Evolutionary conservation across 2,113 vertebrate genomes (phyloP).

Genomic region (Octodon degus): DNA sequence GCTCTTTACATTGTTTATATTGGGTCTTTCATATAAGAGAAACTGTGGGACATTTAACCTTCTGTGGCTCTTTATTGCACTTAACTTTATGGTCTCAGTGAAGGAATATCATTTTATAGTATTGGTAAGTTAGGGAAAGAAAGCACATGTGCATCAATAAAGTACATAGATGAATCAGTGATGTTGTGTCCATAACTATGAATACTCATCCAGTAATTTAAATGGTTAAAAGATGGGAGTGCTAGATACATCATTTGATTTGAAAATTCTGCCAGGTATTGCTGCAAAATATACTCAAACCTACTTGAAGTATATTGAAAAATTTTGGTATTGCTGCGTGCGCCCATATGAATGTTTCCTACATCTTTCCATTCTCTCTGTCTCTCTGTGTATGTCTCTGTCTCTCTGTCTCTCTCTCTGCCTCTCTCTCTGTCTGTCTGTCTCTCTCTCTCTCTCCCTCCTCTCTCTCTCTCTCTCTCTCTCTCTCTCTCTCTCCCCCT

Average conservation of each 20-base stretch:
- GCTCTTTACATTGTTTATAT: not conserved
- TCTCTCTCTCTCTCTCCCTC: no score
- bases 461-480: no score
- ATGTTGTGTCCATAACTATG: not conserved
- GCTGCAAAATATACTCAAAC: not conserved
- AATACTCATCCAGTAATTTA: not conserved
- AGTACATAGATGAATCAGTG: not conserved
- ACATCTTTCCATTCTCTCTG: not conserved
- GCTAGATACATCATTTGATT: not conserved
- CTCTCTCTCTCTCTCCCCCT: no score
- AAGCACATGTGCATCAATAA: not conserved
- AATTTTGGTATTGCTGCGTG: not conserved
- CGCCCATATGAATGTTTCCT: not conserved
- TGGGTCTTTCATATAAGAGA: not conserved
- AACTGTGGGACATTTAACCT: not conserved
- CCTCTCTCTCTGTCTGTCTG: no score
- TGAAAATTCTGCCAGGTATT: constrained; percentile 3
- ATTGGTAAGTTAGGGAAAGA: not conserved
- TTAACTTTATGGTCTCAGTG: not conserved
- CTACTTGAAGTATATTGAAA: no score
- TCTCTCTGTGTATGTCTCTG: no score
- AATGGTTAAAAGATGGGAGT: not conserved
- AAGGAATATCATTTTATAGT: not conserved
- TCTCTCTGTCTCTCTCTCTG: no score
- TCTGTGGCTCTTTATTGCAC: not conserved